Base-by-base conservation (phyloP, 2,797 vertebrate genomes). In the Epinephelus malabaricus region DNA sequence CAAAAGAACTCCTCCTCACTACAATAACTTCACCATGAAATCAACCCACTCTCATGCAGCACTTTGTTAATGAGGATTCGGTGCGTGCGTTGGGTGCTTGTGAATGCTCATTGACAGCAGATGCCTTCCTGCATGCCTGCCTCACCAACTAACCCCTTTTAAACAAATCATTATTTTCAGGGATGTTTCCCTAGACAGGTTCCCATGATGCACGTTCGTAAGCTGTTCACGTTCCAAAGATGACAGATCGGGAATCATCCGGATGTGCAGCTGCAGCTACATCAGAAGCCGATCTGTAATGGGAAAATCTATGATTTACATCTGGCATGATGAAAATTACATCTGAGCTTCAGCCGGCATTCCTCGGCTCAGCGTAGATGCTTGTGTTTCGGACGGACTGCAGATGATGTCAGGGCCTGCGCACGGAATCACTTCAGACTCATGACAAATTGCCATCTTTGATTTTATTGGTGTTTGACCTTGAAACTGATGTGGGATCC, bases 381-480 rank as follows among this genome's bases (percentile, higher is more conserved):
- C 71, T 43, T 3, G 51, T 51, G 73, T 75, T 67, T 64, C 0
- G 13, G 73, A 88, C 21, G 4, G 81, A 79, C 70, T 69, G 74
- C 79, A 82, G 86, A 88, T 87, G 91, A 91, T 80, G 87, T 90
- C 90, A 81, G 73, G 56, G 47, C 25, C 23, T 18, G 71, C 11
- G 82, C 69, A 69, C 34, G 27, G 60, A 80, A 82, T 73, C 60
- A 10, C 79, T 67, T 54, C 83, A 79, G 88, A 86, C 78, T 79
- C 75, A 59, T 88, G 85, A 94, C 93, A 93, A 92, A 94, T 94
- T 92, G 79, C 85, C 69, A 21, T 89, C 92, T 94, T 92, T 88
- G 86, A 86, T 91, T 94, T 94, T 92, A 93, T 90, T 93, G 89
- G 84, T 72, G 89, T 89, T 90, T 92, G 90, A 93, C 92, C 93